phyloP scores from a whole-genome alignment of 2,888 invertebrate species.

The Pristionchus arcanus region DNA sequence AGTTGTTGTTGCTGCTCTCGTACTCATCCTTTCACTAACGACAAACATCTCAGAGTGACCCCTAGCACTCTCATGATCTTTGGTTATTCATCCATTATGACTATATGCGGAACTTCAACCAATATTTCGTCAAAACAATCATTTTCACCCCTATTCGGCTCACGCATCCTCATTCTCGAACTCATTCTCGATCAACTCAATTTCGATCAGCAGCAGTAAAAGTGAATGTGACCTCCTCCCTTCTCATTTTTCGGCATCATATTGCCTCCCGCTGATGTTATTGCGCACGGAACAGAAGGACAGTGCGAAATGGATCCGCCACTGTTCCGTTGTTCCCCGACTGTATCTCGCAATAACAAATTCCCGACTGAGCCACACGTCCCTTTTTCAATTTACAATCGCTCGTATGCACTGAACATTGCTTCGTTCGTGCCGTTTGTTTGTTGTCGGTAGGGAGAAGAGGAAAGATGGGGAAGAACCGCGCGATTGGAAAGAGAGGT shows the following conservation, averaged over 20 bases:
- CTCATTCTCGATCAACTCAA: background rate
- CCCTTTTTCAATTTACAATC: background rate
- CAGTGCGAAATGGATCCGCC: background rate
- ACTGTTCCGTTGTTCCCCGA: too few relatives aligned
- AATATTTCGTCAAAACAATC: too few relatives aligned
- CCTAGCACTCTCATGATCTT: background rate
- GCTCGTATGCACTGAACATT: background rate
- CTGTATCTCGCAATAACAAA: background rate
- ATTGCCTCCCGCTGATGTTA: background rate
- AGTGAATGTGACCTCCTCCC: background rate
- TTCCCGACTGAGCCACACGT: background rate
- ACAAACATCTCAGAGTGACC: background rate
- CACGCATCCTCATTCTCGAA: background rate
- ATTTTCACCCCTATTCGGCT: background rate
- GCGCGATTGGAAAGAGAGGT: background rate
- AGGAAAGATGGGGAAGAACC: background rate
- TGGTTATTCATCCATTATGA: too few relatives aligned
- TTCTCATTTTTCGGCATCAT: background rate
- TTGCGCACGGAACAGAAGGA: background rate
- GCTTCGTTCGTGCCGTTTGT: slow-evolving; percentile 26
- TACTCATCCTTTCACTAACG: background rate
- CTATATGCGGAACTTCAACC: too few relatives aligned
- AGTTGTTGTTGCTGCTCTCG: background rate
- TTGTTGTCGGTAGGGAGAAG: slow-evolving; percentile 9
- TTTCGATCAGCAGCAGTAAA: background rate